Percentiles rank a stretch among this genome's conserved stretches.
Evolutionary conservation across 2,888 invertebrate species (phyloP).

Genomic region (Arge pagana): DNA sequence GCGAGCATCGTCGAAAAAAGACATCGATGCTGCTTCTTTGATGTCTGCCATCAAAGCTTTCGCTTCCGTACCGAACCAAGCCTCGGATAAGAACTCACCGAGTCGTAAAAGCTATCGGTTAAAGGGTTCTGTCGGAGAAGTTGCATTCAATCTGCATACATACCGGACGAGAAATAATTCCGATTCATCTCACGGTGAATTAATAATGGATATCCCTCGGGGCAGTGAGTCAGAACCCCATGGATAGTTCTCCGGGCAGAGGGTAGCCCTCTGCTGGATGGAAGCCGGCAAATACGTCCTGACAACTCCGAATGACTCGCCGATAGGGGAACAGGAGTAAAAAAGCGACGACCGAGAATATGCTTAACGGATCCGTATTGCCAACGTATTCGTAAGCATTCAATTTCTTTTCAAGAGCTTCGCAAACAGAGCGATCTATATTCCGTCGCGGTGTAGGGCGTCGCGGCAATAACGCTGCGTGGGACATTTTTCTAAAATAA

Average conservation of each 20-base stretch:
- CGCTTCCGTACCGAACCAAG: too few relatives aligned
- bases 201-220: conserved; percentile 39
- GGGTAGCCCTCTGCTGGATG: too few relatives aligned
- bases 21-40: too few relatives aligned
- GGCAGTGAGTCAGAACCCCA: conserved; percentile 29
- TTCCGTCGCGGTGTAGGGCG: background rate
- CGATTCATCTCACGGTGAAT: conserved; percentile 43
- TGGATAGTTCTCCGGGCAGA: conserved; percentile 7
- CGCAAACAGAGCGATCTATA: conserved; percentile 22
- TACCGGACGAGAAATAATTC: conserved; percentile 38
- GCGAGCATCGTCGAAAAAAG: too few relatives aligned
- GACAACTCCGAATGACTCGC: conserved; percentile 32
- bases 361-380: conserved; percentile 10
- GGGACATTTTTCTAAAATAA: conserved; percentile 1
- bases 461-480: conserved; percentile 4
- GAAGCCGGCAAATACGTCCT: conserved; percentile 1
- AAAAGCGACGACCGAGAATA: conserved; percentile 23
- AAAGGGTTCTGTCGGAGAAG: too few relatives aligned
- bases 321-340: conserved; percentile 23
- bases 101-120: too few relatives aligned
- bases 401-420: conserved; percentile 45
- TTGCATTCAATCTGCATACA: conserved; percentile 15
- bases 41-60: too few relatives aligned
- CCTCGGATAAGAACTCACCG: too few relatives aligned
- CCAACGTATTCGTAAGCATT: conserved; percentile 47